phyloP scores from a whole-genome alignment of 2,797 vertebrate genomes.

The Champsocephalus esox region DNA sequence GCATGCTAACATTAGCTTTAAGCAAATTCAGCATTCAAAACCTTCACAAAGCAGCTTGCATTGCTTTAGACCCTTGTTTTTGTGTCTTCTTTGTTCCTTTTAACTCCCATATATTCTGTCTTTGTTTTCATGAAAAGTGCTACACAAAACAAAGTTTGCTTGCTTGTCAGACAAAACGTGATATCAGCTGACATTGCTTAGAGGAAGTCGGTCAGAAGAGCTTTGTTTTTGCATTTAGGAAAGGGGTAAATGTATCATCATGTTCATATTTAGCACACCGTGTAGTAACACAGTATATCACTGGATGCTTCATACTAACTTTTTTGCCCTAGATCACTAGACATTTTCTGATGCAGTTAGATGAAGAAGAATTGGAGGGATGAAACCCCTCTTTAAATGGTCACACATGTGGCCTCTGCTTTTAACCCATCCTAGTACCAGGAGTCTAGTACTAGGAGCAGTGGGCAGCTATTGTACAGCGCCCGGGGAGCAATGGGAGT shows the following conservation, averaged over 20 bases:
- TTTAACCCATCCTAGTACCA: too few species aligned
- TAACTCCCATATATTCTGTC: neutral
- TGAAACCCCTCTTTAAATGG: neutral
- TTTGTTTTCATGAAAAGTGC: neutral
- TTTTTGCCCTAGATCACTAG: neutral
- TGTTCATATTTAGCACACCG: neutral
- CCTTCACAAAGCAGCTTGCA: neutral
- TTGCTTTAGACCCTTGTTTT: neutral
- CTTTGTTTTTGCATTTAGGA: neutral
- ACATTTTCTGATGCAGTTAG: neutral
- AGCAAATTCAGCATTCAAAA: neutral
- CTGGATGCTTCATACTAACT: neutral
- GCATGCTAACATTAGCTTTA: neutral
- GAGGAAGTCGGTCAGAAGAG: neutral
- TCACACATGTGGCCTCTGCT: neutral
- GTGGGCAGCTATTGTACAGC: too few species aligned
- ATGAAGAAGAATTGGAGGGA: too few species aligned
- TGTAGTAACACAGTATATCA: too few species aligned
- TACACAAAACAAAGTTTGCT: neutral
- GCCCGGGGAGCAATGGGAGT: too few species aligned
- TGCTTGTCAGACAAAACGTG: neutral
- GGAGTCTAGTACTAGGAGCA: too few species aligned
- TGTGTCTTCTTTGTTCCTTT: neutral
- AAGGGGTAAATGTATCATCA: neutral
- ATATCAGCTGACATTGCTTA: neutral